These are phyloP conservation scores for Chymomyza procnemis DNA, from an alignment of 2,888 invertebrate genomes.

Conservation along the genomic window DNA sequence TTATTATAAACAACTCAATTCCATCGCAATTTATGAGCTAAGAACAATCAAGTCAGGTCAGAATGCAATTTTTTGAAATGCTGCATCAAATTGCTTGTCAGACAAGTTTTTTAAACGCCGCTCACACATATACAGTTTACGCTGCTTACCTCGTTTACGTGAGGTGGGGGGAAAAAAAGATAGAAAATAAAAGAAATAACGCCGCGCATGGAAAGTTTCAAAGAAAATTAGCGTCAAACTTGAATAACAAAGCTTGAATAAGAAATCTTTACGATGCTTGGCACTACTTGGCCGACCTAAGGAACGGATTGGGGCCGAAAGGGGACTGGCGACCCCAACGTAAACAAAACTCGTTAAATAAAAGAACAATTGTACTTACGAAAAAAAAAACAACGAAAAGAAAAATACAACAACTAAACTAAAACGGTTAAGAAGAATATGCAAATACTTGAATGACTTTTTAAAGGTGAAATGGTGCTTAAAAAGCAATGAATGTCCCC, in stretches of 20 bases:
- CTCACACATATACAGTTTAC: slow-evolving; percentile 15
- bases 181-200: slow-evolving; percentile 16
- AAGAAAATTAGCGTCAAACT: slow-evolving; percentile 69
- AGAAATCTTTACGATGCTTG: slow-evolving; percentile 50
- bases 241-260: slow-evolving; percentile 62
- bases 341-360: slow-evolving; percentile 73
- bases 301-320: slow-evolving; percentile 1
- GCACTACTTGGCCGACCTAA: slow-evolving; percentile 35
- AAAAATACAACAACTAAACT: no score
- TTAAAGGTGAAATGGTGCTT: slow-evolving; percentile 76
- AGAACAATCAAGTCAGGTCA: neutral
- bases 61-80: neutral
- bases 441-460: slow-evolving; percentile 76
- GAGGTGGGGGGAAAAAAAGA: slow-evolving; percentile 10
- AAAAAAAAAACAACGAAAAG: slow-evolving; percentile 24
- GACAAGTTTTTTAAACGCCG: slow-evolving; percentile 24
- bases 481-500: slow-evolving; percentile 67
- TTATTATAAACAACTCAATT: no score
- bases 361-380: slow-evolving; percentile 72
- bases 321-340: slow-evolving; percentile 35
- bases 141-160: slow-evolving; percentile 36
- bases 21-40: neutral
- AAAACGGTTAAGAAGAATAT: slow-evolving; percentile 74
- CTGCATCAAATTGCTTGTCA: slow-evolving; percentile 41
- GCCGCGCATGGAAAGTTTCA: slow-evolving; percentile 31